Evolutionary conservation across 2,797 vertebrate genomes (phyloP), one percentile per base, ranked within the genome.

Genomic region (Ataeniobius toweri): DNA sequence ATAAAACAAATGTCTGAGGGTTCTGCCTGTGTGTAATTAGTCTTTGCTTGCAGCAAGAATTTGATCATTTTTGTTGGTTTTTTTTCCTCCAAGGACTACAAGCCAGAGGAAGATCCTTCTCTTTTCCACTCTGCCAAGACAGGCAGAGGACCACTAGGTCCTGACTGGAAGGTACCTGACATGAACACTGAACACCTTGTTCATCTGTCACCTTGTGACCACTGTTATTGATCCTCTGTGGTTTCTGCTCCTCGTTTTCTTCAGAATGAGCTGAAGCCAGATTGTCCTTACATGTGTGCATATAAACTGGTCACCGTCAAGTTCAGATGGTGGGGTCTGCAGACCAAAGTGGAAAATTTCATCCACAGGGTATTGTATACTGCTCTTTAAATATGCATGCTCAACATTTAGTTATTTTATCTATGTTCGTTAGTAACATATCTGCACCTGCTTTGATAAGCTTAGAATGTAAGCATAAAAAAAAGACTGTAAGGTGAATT

Each of bases 241-340:
- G 61, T 75, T 26, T 55, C 14, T 74, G 14, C 78, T 87, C 51
- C 77, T 71, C 36, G 76, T 31, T 77, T 46, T 50, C 59, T 86
- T 41, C 89, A 99, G 98, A 96, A 97, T 3, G 97, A 99, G 85
- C 91, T 98, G 80, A 95, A 95, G 89, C 89, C 95, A 3, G 97
- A 97, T 73, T 96, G 96, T 85, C 97, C 97, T 44, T 96, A 96
- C 90, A 99, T 99, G 98, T 99, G 98, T 84, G 97, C 97, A 36
- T 99, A 98, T 93, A 99, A 99, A 94, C 95, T 99, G 93, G 98
- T 99, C 91, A 98, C 98, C 1, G 97, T 99, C 92, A 98, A 98
- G 91, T 99, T 99, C 94, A 97, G 96, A 80, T 99, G 97, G 97
- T 99, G 98, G 98, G 98, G 97, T 39, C 94, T 99, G 87, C 97